Conservation (phyloP, 2,797 vertebrate genomes). For the Ispidina picta region DNA sequence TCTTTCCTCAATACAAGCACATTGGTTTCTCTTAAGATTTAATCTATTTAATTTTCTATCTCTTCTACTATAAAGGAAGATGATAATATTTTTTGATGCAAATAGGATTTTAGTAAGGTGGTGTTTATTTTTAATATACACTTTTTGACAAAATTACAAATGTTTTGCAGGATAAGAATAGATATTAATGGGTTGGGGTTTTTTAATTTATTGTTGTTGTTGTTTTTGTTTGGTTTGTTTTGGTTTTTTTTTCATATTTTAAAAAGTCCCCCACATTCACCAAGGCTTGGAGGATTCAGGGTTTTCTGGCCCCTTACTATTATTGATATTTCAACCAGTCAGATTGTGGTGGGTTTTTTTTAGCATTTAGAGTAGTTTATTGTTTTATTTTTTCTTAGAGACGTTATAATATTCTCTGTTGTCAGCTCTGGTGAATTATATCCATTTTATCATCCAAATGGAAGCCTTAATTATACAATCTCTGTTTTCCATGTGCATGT, state of each 20-base stretch:
- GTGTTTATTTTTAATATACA: background rate
- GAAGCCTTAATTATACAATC: conserved; percentile 48
- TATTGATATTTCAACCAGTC: background rate
- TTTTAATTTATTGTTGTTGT: too few relatives aligned
- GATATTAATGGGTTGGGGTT: background rate
- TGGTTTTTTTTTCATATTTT: background rate
- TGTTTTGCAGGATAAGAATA: conserved; percentile 9
- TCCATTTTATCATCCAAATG: conserved; percentile 40
- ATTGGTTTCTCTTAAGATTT: conserved; percentile 8
- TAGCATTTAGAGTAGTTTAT: background rate
- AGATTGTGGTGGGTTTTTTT: background rate
- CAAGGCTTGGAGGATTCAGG: background rate
- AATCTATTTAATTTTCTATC: conserved; percentile 27
- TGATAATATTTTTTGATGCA: background rate
- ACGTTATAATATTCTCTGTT: conserved; percentile 29
- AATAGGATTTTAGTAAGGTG: background rate
- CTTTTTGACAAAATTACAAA: background rate
- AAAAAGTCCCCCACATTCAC: background rate
- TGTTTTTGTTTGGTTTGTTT: too few relatives aligned
- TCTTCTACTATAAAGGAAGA: background rate
- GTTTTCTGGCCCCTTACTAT: background rate
- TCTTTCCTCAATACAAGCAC: conserved; percentile 13
- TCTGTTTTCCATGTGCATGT: background rate
- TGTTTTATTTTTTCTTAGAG: background rate
- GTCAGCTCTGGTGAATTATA: conserved; percentile 33